These are phyloP conservation scores for Ameiurus melas DNA, from an alignment of 2,113 vertebrate genomes.

Conservation along the genomic window DNA sequence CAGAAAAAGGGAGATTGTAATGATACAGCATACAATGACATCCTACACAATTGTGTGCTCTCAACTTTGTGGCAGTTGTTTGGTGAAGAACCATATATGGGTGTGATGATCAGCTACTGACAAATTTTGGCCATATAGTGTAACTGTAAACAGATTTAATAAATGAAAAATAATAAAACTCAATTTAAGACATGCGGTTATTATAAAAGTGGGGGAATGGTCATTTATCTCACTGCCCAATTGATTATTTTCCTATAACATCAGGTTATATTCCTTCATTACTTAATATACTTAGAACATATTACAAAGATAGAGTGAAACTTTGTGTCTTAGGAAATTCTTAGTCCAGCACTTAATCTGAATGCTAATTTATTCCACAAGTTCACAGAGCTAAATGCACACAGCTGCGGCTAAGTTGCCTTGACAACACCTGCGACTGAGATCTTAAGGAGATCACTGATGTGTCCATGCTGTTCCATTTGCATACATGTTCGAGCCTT, in stretches of 20 bases:
- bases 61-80: background rate
- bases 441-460: constrained; percentile 17
- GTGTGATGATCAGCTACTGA: background rate
- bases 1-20: background rate
- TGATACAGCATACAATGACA: background rate
- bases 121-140: background rate
- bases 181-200: background rate
- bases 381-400: constrained; percentile 37
- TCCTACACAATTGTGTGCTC: background rate
- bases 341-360: constrained; percentile 15
- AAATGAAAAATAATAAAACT: background rate
- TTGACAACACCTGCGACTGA: constrained; percentile 54
- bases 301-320: background rate
- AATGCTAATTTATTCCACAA: constrained; percentile 39
- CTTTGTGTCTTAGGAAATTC: background rate
- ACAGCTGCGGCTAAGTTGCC: constrained; percentile 52
- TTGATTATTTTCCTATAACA: background rate
- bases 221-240: background rate
- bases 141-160: background rate
- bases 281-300: background rate
- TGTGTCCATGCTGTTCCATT: constrained; percentile 2
- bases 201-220: background rate
- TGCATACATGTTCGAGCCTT: constrained; percentile 14
- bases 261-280: background rate
- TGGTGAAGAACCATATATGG: background rate